These are phyloP conservation scores for Merops nubicus DNA, from an alignment of 2,113 vertebrate species.

Conservation along the genomic window DNA sequence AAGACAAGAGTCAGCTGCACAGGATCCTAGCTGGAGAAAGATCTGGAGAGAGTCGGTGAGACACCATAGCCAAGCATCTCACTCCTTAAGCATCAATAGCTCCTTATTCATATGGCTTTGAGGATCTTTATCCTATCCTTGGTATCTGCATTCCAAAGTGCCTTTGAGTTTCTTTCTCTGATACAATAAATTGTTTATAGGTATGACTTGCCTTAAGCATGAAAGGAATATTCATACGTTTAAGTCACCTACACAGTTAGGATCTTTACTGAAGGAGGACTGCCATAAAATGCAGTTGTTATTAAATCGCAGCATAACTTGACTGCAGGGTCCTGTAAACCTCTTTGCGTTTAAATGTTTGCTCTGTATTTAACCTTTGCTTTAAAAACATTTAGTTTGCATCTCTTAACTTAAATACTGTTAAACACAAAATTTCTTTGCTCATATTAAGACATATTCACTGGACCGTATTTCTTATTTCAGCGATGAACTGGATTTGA, in stretches of 20 bases:
- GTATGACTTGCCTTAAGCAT: not conserved
- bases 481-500: not conserved
- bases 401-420: not conserved
- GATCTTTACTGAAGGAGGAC: not conserved
- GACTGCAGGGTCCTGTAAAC: not conserved
- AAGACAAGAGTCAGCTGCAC: not conserved
- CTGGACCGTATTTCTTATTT: not conserved
- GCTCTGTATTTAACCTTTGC: not conserved
- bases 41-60: not conserved
- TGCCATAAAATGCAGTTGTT: not conserved
- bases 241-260: not conserved
- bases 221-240: not conserved
- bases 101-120: not conserved
- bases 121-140: not conserved
- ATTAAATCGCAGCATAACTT: not conserved
- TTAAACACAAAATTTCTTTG: not conserved
- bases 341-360: not conserved
- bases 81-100: not conserved
- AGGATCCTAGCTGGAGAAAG: not conserved
- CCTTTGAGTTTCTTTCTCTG: not conserved
- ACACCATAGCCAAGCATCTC: not conserved
- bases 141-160: not conserved
- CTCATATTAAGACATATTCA: not conserved
- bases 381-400: not conserved
- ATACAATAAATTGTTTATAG: not conserved